These are phyloP conservation scores for Otolemur garnettii DNA, from an alignment of 2,113 vertebrate genomes.

Conservation along the genomic window DNA sequence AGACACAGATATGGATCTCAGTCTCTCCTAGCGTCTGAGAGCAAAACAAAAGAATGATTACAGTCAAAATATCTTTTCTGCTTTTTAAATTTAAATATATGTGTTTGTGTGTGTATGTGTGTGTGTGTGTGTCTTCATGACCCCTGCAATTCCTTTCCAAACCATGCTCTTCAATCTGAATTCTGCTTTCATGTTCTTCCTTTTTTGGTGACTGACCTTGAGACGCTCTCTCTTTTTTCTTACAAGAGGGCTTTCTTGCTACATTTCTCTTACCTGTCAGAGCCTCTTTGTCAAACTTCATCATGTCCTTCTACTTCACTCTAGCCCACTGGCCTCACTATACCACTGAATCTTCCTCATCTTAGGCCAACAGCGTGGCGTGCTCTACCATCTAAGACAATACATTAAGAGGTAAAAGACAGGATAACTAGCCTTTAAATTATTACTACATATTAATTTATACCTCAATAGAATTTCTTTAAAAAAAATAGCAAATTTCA, in stretches of 20 bases:
- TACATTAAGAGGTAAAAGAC: background rate
- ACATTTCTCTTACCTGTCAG: background rate
- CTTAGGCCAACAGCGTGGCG: background rate
- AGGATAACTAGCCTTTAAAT: background rate
- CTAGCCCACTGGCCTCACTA: background rate
- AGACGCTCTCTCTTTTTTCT: background rate
- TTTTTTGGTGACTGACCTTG: background rate
- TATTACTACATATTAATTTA: background rate
- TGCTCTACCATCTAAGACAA: background rate
- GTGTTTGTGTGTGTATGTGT: too few relatives aligned
- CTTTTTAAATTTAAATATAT: background rate
- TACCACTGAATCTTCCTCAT: background rate
- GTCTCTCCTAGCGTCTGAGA: background rate
- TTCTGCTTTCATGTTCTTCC: background rate
- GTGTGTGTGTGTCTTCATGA: background rate
- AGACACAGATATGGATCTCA: background rate
- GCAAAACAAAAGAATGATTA: background rate
- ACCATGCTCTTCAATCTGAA: background rate
- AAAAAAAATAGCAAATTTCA: background rate
- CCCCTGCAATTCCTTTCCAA: background rate
- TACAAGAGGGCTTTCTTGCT: background rate
- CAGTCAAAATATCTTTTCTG: background rate
- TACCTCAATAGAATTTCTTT: background rate
- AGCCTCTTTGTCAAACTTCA: background rate
- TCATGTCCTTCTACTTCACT: background rate